Percentiles rank a stretch among this genome's conserved stretches.
Evolutionary conservation across 2,888 invertebrate species (phyloP).

Genomic region (Drosophila lacicola): DNA sequence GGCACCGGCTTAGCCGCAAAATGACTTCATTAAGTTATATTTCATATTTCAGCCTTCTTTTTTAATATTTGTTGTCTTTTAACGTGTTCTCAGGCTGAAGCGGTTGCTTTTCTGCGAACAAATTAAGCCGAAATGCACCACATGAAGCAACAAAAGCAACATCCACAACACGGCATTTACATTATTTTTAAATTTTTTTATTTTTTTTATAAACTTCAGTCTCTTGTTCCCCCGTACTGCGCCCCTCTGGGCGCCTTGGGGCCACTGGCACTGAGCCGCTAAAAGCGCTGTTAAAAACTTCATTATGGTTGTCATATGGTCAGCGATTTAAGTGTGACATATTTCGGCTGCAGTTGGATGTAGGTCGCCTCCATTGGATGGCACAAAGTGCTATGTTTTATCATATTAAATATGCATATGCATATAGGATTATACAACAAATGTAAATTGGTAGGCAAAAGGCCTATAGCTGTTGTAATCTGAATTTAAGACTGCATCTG

Average conservation of each 20-base stretch:
- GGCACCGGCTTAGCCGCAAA: conserved; percentile 67
- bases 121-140: conserved; percentile 73
- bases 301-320: conserved; percentile 66
- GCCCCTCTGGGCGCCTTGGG: conserved; percentile 3
- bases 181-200: conserved; percentile 18
- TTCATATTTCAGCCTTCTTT: conserved; percentile 55
- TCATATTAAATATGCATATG: conserved; percentile 7
- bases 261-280: conserved; percentile 71
- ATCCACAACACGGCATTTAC: conserved; percentile 41
- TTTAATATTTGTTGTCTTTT: conserved; percentile 16
- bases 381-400: conserved; percentile 7
- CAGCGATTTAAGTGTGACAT: conserved; percentile 72
- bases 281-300: conserved; percentile 79
- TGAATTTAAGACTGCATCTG: neutral
- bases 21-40: conserved; percentile 76
- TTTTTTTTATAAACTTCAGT: conserved; percentile 33
- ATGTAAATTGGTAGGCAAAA: neutral
- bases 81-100: conserved; percentile 12
- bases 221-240: neutral
- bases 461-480: neutral
- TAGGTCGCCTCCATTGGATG: conserved; percentile 20
- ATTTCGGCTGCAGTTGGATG: conserved; percentile 47
- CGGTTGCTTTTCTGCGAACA: conserved; percentile 67
- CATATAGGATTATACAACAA: conserved; percentile 9
- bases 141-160: conserved; percentile 43